Conservation (phyloP, 2,797 vertebrate genomes). For the Diceros bicornis region DNA sequence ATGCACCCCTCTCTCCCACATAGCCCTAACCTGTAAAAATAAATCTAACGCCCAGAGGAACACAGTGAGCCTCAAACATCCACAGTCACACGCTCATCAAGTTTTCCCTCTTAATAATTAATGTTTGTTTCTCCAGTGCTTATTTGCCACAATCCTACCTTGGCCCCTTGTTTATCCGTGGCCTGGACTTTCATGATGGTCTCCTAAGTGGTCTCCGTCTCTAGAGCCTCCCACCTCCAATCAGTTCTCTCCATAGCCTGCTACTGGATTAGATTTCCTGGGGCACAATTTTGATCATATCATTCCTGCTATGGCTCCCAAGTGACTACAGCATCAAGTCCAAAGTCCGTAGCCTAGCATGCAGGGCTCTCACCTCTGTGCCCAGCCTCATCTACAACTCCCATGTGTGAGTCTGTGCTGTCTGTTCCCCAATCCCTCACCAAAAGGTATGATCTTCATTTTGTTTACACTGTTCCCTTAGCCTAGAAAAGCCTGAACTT, state of each 20-base stretch:
- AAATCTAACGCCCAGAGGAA: conserved; percentile 14
- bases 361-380: background rate
- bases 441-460: background rate
- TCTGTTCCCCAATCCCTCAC: background rate
- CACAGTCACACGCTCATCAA: conserved; percentile 42
- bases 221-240: background rate
- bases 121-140: conserved; percentile 39
- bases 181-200: conserved; percentile 1
- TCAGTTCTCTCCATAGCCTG: background rate
- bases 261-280: background rate
- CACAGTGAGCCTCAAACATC: conserved; percentile 33
- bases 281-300: background rate
- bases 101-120: conserved; percentile 64
- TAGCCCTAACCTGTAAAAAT: conserved; percentile 5
- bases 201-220: background rate
- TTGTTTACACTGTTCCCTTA: background rate
- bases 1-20: background rate
- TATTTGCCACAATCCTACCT: conserved; percentile 13
- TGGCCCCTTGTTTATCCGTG: background rate
- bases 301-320: background rate
- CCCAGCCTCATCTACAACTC: background rate
- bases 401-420: background rate
- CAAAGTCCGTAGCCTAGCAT: background rate
- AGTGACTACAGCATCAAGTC: background rate
- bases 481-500: conserved; percentile 7